A percentile compares a stretch with the other conserved stretches of the same genome.
Conservation (phyloP, 2,113 vertebrate species). For the Chamaetylas fuelleborni region DNA sequence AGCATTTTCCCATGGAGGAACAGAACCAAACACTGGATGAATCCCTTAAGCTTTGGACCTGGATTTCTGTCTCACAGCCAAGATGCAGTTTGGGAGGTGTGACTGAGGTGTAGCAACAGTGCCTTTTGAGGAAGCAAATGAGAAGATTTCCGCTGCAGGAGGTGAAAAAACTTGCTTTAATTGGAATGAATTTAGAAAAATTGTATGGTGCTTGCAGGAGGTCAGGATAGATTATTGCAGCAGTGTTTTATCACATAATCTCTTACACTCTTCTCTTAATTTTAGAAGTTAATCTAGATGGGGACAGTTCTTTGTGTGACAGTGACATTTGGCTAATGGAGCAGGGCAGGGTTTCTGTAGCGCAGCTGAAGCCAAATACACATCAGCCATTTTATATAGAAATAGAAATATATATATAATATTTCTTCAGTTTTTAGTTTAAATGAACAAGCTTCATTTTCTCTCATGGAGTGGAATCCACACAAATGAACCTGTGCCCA, state of each 20-base stretch:
- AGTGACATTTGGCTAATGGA: not conserved
- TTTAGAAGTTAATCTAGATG: not conserved
- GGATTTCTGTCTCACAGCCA: not conserved
- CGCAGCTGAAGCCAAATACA: not conserved
- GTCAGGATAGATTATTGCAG: not conserved
- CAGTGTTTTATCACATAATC: not conserved
- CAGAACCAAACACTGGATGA: not conserved
- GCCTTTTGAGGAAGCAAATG: not conserved
- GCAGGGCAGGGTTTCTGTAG: not conserved
- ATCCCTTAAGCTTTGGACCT: not conserved
- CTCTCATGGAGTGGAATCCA: not conserved
- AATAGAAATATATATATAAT: too few species aligned
- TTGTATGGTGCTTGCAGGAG: not conserved
- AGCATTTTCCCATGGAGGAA: not conserved
- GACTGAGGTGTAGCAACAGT: not conserved
- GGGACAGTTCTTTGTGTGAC: not conserved
- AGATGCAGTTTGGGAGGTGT: not conserved
- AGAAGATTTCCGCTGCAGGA: not conserved
- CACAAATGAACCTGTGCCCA: not conserved
- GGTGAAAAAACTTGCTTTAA: not conserved
- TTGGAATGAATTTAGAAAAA: not conserved
- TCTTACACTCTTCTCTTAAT: not conserved
- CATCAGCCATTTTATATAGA: not conserved
- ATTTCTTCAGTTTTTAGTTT: not conserved
- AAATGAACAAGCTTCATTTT: not conserved